Evolutionary conservation across 1,140 invertebrate genomes (phyloP).

Genomic region (Tigriopus japonicus): DNA sequence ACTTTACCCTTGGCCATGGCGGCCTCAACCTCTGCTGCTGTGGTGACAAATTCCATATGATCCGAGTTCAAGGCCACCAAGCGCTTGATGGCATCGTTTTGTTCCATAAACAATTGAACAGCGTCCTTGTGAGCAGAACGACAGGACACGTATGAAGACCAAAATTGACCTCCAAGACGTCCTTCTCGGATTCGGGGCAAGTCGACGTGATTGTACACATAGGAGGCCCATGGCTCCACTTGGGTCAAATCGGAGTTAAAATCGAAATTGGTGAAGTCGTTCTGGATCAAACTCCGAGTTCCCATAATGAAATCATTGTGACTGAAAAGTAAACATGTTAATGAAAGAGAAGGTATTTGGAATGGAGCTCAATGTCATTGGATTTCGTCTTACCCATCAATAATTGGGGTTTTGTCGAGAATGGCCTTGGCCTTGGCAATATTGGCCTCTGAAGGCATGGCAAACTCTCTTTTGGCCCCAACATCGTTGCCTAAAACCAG

Average conservation of each 20-base stretch:
- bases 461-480: too few species aligned
- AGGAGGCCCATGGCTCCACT: constrained; percentile 17
- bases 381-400: not conserved
- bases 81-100: constrained; percentile 27
- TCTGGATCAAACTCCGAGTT: not conserved
- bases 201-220: constrained; percentile 33
- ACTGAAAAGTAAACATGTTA: not conserved
- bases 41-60: constrained; percentile 23
- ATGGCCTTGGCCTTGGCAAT: not conserved
- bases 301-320: constrained; percentile 6
- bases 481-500: too few species aligned
- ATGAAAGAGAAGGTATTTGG: too few species aligned
- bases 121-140: constrained; percentile 24
- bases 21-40: constrained; percentile 40
- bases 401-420: not conserved
- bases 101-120: constrained; percentile 24
- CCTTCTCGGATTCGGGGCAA: constrained; percentile 31
- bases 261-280: not conserved
- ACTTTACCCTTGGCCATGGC: constrained; percentile 49
- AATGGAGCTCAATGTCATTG: not conserved
- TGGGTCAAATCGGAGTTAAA: not conserved
- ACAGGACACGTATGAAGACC: constrained; percentile 26
- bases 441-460: not conserved
- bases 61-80: constrained; percentile 24
- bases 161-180: constrained; percentile 33